A percentile compares a stretch with the other conserved stretches of the same genome.
These are phyloP conservation scores for Capreolus pygargus DNA, from an alignment of 2,113 vertebrate species.

Conservation along the genomic window DNA sequence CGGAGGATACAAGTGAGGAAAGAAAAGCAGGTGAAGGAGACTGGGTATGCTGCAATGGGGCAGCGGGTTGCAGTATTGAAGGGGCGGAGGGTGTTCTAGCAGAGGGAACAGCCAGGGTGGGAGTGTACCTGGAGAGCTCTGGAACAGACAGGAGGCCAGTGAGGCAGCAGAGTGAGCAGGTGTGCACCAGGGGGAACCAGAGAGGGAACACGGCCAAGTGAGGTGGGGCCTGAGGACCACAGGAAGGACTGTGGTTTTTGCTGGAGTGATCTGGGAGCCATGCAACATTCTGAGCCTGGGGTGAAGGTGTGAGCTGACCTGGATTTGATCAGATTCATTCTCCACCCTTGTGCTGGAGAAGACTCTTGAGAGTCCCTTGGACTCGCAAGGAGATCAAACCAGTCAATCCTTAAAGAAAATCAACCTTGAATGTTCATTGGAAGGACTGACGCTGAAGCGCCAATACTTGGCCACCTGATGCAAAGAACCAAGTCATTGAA, in stretches of 20 bases:
- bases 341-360: background rate
- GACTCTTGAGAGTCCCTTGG: too few species aligned
- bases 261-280: background rate
- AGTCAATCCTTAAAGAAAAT: too few species aligned
- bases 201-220: background rate
- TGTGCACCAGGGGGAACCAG: too few species aligned
- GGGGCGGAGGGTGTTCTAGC: background rate
- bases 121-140: background rate
- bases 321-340: background rate
- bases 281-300: background rate
- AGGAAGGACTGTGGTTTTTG: background rate
- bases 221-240: background rate
- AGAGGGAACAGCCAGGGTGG: background rate
- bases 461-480: too few species aligned
- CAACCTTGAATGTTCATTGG: too few species aligned
- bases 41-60: fast-evolving
- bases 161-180: background rate
- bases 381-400: too few species aligned
- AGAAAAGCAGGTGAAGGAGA: background rate
- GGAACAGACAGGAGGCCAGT: background rate
- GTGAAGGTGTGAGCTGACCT: background rate
- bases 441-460: too few species aligned
- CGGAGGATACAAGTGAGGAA: background rate
- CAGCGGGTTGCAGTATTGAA: background rate
- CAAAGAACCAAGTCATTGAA: too few species aligned